Base-by-base conservation (phyloP, 2,888 invertebrate genomes). In the Pilophorus perplexus region DNA sequence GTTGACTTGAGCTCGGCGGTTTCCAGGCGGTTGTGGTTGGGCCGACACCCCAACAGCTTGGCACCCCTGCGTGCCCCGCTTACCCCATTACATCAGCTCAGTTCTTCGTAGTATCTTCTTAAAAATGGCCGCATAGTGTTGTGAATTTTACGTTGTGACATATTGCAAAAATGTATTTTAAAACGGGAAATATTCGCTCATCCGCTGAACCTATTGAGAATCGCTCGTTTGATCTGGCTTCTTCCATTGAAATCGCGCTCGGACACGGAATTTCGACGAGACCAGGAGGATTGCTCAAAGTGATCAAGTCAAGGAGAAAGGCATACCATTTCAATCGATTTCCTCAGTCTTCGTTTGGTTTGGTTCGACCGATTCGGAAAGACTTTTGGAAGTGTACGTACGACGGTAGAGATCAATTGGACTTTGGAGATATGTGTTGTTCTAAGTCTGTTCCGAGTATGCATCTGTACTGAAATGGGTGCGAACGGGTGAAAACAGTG, bases 91-190 rank as follows among this genome's bases (percentile, higher is more conserved):
- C 28, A 12, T 52, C 33, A 16, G 18, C 18, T 37, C 55, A 22
- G 27, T n/a, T n/a, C n/a, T n/a, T n/a, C n/a, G n/a, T n/a, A n/a
- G n/a, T n/a, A n/a, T n/a, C n/a, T 55, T 23, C 44, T 8, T 10
- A 38, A 62, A 62, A 62, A 62, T 62, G 62, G 62, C 62, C 2
- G 62, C 23, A 38, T 62, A 62, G 46, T 62, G 46, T 46, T 18
- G 33, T 28, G 48, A 48, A 40, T 27, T 62, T 60, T 22, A 55
- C 37, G 18, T 20, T 38, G 55, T 37, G 55, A 55, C 55, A 55
- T 55, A 55, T 55, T 46, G 62, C 46, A 27, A 62, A 62, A 62
- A 62, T 62, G 62, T 62, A 44, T 62, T 33, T 28, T 46, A 62
- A 46, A 28, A 20, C 33, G 48, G 48, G 38, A 62, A 62, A 62